Evolutionary conservation across 2,888 invertebrate species (phyloP).

Genomic region (Xanthia togata): DNA sequence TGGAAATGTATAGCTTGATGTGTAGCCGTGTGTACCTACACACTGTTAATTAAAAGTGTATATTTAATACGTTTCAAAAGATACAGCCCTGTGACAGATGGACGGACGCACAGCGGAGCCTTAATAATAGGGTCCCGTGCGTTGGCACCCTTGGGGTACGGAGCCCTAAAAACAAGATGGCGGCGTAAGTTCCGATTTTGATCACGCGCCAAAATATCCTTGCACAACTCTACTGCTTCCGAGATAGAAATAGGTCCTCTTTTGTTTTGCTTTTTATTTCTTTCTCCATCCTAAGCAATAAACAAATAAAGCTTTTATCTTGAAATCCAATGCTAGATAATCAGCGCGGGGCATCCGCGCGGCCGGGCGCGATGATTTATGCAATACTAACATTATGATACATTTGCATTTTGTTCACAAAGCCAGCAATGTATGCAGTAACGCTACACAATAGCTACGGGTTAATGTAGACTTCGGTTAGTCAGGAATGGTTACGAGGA

Average conservation of each 20-base stretch:
- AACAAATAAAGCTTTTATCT: constrained; percentile 76
- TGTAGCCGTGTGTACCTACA: too few species aligned
- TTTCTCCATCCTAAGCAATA: constrained; percentile 50
- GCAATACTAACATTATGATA: constrained; percentile 78
- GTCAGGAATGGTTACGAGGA: constrained; percentile 67
- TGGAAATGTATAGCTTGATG: too few species aligned
- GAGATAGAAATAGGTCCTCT: not conserved
- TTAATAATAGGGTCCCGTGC: too few species aligned
- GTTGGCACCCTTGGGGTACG: too few species aligned
- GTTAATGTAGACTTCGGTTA: constrained; percentile 69
- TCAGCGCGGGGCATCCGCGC: constrained; percentile 78
- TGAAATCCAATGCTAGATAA: constrained; percentile 80
- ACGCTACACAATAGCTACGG: constrained; percentile 67
- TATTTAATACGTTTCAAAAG: too few species aligned
- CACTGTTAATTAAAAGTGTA: too few species aligned
- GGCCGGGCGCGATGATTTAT: constrained; percentile 78
- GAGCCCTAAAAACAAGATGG: not conserved
- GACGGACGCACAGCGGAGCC: too few species aligned
- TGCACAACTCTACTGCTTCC: not conserved
- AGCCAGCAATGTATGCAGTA: constrained; percentile 70
- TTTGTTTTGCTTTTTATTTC: constrained; percentile 13
- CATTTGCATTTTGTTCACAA: constrained; percentile 83
- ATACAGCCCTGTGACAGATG: too few species aligned
- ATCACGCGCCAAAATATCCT: too few species aligned
- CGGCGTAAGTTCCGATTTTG: not conserved